Base-by-base conservation (phyloP, 2,797 vertebrate genomes). In the Sorex maritimensis region DNA sequence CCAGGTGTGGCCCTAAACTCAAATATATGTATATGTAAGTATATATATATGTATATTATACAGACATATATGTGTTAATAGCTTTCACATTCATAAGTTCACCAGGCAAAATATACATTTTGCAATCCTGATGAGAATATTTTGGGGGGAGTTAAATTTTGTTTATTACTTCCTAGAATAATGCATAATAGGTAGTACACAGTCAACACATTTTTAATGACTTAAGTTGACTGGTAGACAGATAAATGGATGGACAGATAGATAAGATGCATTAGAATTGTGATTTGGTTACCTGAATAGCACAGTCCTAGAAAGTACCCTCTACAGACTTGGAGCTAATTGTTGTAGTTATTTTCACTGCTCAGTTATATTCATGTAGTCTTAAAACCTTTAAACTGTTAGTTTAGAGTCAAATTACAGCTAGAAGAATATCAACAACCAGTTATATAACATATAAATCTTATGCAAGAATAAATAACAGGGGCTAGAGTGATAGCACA, bases 381-480 rank as follows among this genome's bases (percentile, higher is more conserved):
- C 86, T 92, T 84, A 3, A 90, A 26, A 83, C 46, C 49, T 67
- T 41, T 88, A 26, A 92, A 92, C 15, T 79, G 44, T 68, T 52
- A 34, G 5, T 84, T 90, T 79, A 81, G 12, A 71, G 52, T 92
- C 77, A 85, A 15, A 81, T 44, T 63, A 23, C 3, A 67, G 71
- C n/a, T 10, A 80, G 46, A 80, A 55, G 65, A 67, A 82, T 80
- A 41, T 23, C 80, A 13, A 2, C 80, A 13, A 2, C 38, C 61
- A 79, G 10, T 58, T 61, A 58, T 61, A 71, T 86, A 61, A 13
- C 38, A 41, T 58, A 44, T 23, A 83, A 30, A 85, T 73, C 77
- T 26, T 55, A 38, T 17, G 58, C 75, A 69, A 81, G 52, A 71
- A 23, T 24, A 83, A 86, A 71, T 12, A 61, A 2, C 34, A 34